Conservation (phyloP, 1,140 invertebrate genomes). For the Caenorhabditis inopinata region DNA sequence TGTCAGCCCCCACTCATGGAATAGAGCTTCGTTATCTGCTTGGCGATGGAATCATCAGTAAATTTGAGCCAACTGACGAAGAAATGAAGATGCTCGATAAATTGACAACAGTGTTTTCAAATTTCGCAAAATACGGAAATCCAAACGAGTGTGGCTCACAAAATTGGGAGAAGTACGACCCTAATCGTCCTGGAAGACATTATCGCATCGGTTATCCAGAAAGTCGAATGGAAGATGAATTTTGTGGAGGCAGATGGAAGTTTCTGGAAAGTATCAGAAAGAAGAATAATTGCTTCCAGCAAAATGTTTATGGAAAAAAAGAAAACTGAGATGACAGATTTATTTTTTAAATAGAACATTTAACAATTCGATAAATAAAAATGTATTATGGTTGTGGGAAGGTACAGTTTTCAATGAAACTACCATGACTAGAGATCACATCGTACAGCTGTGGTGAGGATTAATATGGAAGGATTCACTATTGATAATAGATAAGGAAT, state of each 20-base stretch:
- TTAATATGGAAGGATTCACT: neutral
- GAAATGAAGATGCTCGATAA: slow-evolving; percentile 53
- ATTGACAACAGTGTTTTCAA: slow-evolving; percentile 54
- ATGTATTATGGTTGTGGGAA: too few relatives aligned
- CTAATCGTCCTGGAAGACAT: slow-evolving; percentile 6
- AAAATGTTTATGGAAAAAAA: neutral
- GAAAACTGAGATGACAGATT: neutral
- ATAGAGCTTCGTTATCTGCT: slow-evolving; percentile 59
- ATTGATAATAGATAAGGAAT: neutral
- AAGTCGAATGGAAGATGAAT: neutral
- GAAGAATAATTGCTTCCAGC: slow-evolving; percentile 1
- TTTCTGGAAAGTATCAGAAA: neutral
- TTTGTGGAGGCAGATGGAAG: neutral
- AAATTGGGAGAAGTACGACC: slow-evolving; percentile 12
- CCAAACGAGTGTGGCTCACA: neutral
- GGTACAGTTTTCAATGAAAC: neutral
- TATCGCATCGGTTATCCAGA: slow-evolving; percentile 2
- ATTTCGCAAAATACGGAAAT: slow-evolving; percentile 61
- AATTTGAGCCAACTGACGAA: slow-evolving; percentile 55
- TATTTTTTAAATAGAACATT: too few relatives aligned
- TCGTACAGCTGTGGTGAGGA: neutral
- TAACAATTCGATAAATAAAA: too few relatives aligned
- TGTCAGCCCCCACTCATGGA: slow-evolving; percentile 53
- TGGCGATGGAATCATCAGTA: slow-evolving; percentile 50
- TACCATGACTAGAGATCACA: slow-evolving; percentile 24